phyloP scores from a whole-genome alignment of 2,113 vertebrate genomes.

The Propithecus coquereli region DNA sequence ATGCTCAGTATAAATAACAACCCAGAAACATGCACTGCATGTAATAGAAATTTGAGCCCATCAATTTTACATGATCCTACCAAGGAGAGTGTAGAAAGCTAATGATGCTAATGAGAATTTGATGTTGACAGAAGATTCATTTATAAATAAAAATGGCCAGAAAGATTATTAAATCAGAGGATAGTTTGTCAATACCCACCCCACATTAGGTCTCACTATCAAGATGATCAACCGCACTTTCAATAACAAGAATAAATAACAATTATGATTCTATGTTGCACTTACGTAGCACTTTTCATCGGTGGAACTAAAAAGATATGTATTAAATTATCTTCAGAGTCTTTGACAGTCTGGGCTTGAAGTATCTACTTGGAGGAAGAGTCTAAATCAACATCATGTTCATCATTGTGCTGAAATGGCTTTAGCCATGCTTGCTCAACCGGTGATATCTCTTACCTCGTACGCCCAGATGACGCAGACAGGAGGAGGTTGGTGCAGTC shows the following conservation, averaged over 20 bases:
- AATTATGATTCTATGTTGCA: background rate
- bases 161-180: constrained; percentile 50
- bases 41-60: constrained; percentile 65
- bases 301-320: background rate
- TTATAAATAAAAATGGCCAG: constrained; percentile 55
- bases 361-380: background rate
- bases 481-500: no score
- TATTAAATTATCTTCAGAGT: background rate
- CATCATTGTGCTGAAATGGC: background rate
- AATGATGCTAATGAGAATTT: constrained; percentile 59
- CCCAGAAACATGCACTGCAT: constrained; percentile 31
- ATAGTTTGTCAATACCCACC: constrained; percentile 30
- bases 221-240: background rate
- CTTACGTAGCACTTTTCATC: background rate
- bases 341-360: background rate
- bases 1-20: constrained; percentile 60
- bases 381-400: background rate
- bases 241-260: constrained; percentile 1
- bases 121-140: constrained; percentile 66
- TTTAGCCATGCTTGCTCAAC: background rate
- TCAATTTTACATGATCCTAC: constrained; percentile 65
- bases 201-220: background rate
- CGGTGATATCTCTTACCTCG: accelerated
- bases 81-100: constrained; percentile 40
- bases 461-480: accelerated